Base-by-base conservation (phyloP, 2,113 vertebrate genomes). In the Pitta sordida region DNA sequence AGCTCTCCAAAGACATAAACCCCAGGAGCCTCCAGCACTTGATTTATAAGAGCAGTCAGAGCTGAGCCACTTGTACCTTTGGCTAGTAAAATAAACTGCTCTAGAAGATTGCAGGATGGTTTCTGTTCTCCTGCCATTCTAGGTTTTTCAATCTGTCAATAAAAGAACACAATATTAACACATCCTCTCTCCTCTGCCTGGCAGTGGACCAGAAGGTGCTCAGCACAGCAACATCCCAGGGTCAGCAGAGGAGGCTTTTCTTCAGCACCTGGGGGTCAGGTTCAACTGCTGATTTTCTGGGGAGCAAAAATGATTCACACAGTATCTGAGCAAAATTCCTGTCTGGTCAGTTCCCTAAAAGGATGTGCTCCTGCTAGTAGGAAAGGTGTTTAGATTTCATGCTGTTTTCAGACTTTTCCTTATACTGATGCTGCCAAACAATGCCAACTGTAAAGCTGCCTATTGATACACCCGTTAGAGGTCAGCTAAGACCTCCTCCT, bases 91-190 rank as follows among this genome's bases (percentile, higher is more conserved):
- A 98, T 97, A 96, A 98, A 98, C 97, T 98, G 98, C 95, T 98
- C 98, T 76, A 98, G 96, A 76, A 98, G 97, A 87, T 97, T 98
- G 95, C 97, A 97, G 93, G 98, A 97, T 0, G 97, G 97, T 62
- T 98, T 98, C 97, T 98, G 98, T 96, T 98, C 98, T 96, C 97
- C 98, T 96, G 98, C 98, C 98, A 98, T 98, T 96, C 97, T 98
- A 97, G 91, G 92, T 83, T 55, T 96, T 95, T 93, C n/a, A 94
- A 94, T 90, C 98, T 98, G 96, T 70, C 60, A 97, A 96, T 88
- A 94, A 96, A 88, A 95, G 51, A 96, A 94, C 43, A 74, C 2
- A 12, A 8, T 15, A 76, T 88, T 86, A 86, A 88, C 82, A 83
- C 68, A 86, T 49, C 59, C 73, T 62, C 43, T 56, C 48, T 86